A percentile compares a stretch with the other conserved stretches of the same genome.
Evolutionary conservation across 2,797 vertebrate genomes (phyloP).

Genomic region (Aulostomus chinensis): DNA sequence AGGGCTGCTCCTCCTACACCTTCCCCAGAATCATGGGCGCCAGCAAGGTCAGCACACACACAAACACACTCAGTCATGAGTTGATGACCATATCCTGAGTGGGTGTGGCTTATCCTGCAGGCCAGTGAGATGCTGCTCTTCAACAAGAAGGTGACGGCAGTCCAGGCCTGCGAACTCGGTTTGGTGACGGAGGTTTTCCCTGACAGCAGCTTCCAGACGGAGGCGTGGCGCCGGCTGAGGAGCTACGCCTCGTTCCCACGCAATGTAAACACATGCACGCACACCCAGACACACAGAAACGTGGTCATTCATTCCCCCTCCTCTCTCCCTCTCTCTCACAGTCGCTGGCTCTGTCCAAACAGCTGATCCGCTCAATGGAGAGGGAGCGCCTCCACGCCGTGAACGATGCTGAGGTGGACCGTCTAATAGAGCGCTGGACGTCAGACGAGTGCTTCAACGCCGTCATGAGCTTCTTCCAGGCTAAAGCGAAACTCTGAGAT

Average conservation of each 20-base stretch:
- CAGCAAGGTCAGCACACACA: constrained; percentile 77
- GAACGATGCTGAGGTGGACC: constrained; percentile 83
- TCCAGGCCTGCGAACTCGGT: constrained; percentile 83
- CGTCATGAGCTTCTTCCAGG: constrained; percentile 85
- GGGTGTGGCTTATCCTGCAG: constrained; percentile 57
- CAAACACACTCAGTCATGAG: neutral
- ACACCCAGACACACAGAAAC: constrained; percentile 2
- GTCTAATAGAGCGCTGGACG: constrained; percentile 79
- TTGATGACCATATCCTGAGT: no score
- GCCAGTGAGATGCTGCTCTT: constrained; percentile 90
- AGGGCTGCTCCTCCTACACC: constrained; percentile 92
- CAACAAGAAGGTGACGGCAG: constrained; percentile 88
- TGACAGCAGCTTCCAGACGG: constrained; percentile 85
- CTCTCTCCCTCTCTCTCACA: constrained; percentile 33
- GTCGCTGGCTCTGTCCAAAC: constrained; percentile 86
- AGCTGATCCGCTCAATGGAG: constrained; percentile 82
- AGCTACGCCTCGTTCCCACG: constrained; percentile 82
- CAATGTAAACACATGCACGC: constrained; percentile 74
- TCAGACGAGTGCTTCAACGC: constrained; percentile 88
- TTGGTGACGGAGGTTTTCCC: constrained; percentile 92
- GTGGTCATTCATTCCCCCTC: no score
- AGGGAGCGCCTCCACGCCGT: constrained; percentile 81
- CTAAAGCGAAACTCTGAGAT: constrained; percentile 85
- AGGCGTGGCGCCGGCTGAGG: constrained; percentile 86
- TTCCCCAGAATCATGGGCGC: constrained; percentile 92